Conservation (phyloP, 2,797 vertebrate genomes). For the Anguilla marmorata region DNA sequence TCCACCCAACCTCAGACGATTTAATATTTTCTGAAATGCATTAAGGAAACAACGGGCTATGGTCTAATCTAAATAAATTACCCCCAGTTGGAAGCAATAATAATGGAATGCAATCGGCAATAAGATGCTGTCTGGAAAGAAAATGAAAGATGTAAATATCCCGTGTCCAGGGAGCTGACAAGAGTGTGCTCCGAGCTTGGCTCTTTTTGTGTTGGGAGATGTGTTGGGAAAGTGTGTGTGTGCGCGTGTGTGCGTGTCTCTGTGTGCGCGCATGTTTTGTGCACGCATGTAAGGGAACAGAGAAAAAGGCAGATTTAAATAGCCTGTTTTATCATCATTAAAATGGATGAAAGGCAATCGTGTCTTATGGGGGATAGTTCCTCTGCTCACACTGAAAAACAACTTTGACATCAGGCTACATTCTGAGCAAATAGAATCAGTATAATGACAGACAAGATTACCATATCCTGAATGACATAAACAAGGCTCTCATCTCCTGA, state of each 20-base stretch:
- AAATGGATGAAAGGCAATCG: conserved; percentile 47
- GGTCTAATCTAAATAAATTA: conserved; percentile 81
- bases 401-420: conserved; percentile 48
- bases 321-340: conserved; percentile 46
- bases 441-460: conserved; percentile 9
- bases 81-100: conserved; percentile 74
- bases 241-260: background rate
- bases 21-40: conserved; percentile 58
- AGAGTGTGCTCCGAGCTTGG: conserved; percentile 44
- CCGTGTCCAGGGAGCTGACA: conserved; percentile 41
- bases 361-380: conserved; percentile 27
- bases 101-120: conserved; percentile 73
- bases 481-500: background rate
- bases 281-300: conserved; percentile 8
- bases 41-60: conserved; percentile 67
- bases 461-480: background rate
- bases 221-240: conserved; percentile 20
- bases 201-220: conserved; percentile 46
- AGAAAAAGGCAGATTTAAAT: conserved; percentile 42
- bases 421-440: background rate
- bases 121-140: conserved; percentile 68
- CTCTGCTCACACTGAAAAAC: conserved; percentile 45
- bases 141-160: conserved; percentile 78
- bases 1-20: conserved; percentile 53
- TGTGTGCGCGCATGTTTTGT: background rate